Percentiles rank a stretch among this genome's conserved stretches.
phyloP scores from a whole-genome alignment of 2,888 invertebrate species.

The Gastracanthus pulcherrimus region DNA sequence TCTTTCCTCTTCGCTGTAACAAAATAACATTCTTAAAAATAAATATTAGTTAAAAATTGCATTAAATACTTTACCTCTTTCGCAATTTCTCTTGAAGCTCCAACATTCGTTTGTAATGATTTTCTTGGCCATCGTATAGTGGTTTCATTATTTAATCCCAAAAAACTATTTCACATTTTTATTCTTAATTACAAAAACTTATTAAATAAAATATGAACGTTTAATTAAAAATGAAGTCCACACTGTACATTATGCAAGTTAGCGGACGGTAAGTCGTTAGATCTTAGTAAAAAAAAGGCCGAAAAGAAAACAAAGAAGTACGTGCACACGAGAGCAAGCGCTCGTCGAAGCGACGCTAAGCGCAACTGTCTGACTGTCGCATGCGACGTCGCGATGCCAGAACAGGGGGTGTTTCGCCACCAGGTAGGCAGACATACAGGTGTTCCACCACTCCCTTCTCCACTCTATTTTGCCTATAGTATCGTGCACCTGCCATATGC shows the following conservation, averaged over 20 bases:
- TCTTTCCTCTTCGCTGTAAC: constrained; percentile 72
- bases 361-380: constrained; percentile 73
- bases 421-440: constrained; percentile 68
- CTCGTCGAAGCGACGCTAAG: constrained; percentile 55
- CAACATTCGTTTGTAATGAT: constrained; percentile 72
- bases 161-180: neutral
- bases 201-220: neutral
- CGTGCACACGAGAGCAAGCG: neutral
- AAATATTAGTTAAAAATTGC: neutral
- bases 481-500: constrained; percentile 37
- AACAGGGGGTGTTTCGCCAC: constrained; percentile 63
- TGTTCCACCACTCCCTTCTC: constrained; percentile 67
- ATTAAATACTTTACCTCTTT: constrained; percentile 64
- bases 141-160: constrained; percentile 62
- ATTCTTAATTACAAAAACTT: no score
- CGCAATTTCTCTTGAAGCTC: constrained; percentile 73
- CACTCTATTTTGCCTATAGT: constrained; percentile 31
- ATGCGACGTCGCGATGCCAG: constrained; percentile 63
- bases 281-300: neutral
- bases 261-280: neutral
- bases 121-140: constrained; percentile 63
- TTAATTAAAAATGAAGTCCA: neutral
- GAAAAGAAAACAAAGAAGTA: neutral
- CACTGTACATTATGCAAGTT: neutral
- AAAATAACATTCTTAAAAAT: neutral